phyloP scores from a whole-genome alignment of 1,140 invertebrate species.

The Lepidostoma basale region DNA sequence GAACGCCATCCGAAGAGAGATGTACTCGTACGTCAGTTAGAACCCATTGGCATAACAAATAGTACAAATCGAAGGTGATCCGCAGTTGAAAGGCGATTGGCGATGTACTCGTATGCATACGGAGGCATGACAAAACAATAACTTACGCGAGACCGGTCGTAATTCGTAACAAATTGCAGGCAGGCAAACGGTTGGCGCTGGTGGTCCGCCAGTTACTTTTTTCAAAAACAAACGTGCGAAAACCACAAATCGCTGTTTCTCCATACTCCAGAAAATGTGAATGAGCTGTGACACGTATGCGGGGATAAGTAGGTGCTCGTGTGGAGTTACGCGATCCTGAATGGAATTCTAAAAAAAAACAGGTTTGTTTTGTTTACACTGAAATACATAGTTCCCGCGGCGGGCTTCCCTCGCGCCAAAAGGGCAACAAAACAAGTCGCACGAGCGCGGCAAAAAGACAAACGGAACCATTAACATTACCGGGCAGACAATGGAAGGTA shows the following conservation, averaged over 20 bases:
- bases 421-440: not conserved
- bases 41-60: not conserved
- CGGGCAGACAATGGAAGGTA: slow-evolving; percentile 28
- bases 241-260: not conserved
- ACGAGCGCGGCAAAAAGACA: slow-evolving; percentile 19
- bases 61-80: no score
- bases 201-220: no score
- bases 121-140: not conserved
- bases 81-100: no score
- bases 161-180: no score
- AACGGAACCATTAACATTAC: slow-evolving; percentile 30
- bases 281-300: not conserved
- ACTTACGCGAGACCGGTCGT: no score
- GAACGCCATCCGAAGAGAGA: no score
- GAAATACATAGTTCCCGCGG: slow-evolving; percentile 14
- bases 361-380: slow-evolving; percentile 15
- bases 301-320: not conserved
- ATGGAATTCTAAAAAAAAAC: slow-evolving; percentile 19
- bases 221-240: not conserved
- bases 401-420: slow-evolving; percentile 2
- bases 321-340: not conserved
- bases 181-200: no score
- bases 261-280: not conserved
- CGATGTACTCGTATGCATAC: no score
- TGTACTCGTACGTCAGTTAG: not conserved